Evolutionary conservation across 2,888 invertebrate genomes (phyloP), one percentile per base, ranked within the genome.

Genomic region (Ganaspis brasiliensis): DNA sequence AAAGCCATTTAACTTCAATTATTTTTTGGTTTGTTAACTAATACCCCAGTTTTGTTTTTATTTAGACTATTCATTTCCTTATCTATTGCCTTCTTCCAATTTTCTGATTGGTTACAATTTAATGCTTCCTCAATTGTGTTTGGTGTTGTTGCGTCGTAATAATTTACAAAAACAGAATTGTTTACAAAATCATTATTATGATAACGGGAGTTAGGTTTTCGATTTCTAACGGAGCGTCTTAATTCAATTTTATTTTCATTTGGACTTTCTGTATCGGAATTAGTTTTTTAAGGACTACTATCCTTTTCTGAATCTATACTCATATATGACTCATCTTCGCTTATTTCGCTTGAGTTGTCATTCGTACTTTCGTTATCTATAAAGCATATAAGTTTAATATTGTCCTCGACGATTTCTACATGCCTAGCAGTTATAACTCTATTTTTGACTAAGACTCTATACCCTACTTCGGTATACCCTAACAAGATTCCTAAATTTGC

Each of bases 381-480:
- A 31, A 77, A 72, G 49, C 79, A 73, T 21, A 82, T 80, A 59
- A 67, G 73, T 45, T 21, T 74, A 16, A 56, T 71, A 67, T 72
- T 55, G 37, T 77, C 21, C 61, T 83, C 80, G 12, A 81, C 56
- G 35, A 81, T 70, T n/a, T 79, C 70, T 19, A 83, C 78, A 63
- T 83, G 80, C 76, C 79, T 78, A 10, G 78, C 78, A 31, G 26
- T 16, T n/a, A 81, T 79, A 19, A 82, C 40, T 75, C 55, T 80
- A 49, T 80, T 78, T 40, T 80, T 75, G 16, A 78, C 24, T 35
- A 75, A 52, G 21, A 82, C 74, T 77, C 77, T 78, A 63, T 81
- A 83, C 2, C 83, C 79, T 12, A 45, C 55, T 37, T 83, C 73
- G 12, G 14, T 73, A 26, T 83, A 81, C 10, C 81, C 81, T 35